These are phyloP conservation scores for Euwallacea similis DNA, from an alignment of 1,140 invertebrate species.

Conservation along the genomic window DNA sequence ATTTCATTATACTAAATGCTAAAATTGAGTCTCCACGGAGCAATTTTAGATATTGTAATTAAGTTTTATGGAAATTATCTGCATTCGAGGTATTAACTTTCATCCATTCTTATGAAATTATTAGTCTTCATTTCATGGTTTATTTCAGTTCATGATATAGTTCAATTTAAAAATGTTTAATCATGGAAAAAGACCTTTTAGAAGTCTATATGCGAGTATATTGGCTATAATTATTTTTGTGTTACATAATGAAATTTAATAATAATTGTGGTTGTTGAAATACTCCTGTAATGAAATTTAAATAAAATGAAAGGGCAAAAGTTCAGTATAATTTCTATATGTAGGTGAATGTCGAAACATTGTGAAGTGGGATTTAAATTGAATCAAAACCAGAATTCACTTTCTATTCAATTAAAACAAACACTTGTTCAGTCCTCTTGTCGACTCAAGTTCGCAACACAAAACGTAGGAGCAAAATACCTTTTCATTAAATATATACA, in stretches of 20 bases:
- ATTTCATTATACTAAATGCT: slow-evolving; percentile 12
- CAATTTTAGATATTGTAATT: slow-evolving; percentile 18
- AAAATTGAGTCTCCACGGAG: slow-evolving; percentile 5
- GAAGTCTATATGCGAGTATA: neutral
- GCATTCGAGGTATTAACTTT: slow-evolving; percentile 8
- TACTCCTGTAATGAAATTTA: too few species aligned
- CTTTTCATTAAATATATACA: neutral
- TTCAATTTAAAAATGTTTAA: too few species aligned
- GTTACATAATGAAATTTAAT: too few species aligned
- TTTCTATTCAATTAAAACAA: slow-evolving; percentile 5
- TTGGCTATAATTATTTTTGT: neutral
- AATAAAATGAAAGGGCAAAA: too few species aligned
- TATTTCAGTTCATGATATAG: too few species aligned
- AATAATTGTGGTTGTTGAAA: too few species aligned
- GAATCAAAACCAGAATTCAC: neutral
- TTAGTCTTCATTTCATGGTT: too few species aligned
- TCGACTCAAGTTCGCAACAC: too few species aligned
- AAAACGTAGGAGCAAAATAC: neutral
- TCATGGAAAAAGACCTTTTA: too few species aligned
- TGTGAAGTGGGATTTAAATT: neutral
- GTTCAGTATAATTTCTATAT: too few species aligned
- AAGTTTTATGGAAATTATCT: slow-evolving; percentile 11
- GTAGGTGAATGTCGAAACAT: too few species aligned
- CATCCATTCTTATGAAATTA: neutral
- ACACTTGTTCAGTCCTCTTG: neutral